Evolutionary conservation across 2,113 vertebrate species (phyloP), one percentile per base, ranked within the genome.

Genomic region (Lipophrys pholis): DNA sequence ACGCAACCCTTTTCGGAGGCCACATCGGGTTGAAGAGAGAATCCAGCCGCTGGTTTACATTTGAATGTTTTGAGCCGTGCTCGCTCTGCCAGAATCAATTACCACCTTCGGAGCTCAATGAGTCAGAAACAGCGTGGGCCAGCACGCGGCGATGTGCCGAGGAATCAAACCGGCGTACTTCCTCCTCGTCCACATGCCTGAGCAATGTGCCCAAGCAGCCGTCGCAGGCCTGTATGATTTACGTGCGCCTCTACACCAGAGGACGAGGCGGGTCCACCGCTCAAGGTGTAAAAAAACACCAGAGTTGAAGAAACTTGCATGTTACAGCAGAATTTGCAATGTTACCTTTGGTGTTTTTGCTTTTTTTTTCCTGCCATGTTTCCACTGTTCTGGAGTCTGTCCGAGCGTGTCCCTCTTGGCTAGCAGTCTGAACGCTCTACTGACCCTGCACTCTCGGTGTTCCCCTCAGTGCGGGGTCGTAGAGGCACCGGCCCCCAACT

Each of bases 111-210:
- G 84, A 81, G 75, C 67, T 68, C 78, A 84, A 35, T 63, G 80
- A 85, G 50, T 82, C 68, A 70, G 83, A 89, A 89, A 73, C 78
- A 54, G 68, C 43, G 66, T 12, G 51, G 75, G 58, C 75, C 50
- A 78, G 64, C 62, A 51, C 1, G 16, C 76, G 82, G 43, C 30
- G 64, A 83, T 76, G 45, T 79, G 74, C 82, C 70, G 35, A 36
- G 64, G 73, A 87, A 65, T 84, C 83, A 76, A 78, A 85, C 83
- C 48, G 49, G 76, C 51, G 66, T 54, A 88, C 86, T 86, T 92
- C 89, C 89, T 89, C 68, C 73, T 80, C 63, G 69, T 80, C 81
- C 89, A 87, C 90, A 93, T 91, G 91, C 69, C 82, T 86, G 88
- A 88, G 86, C 90, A 83, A 89, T 88, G 77, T 85, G 73, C 87